These are phyloP conservation scores for Cloeon dipterum DNA, from an alignment of 2,888 invertebrate species.

Conservation along the genomic window DNA sequence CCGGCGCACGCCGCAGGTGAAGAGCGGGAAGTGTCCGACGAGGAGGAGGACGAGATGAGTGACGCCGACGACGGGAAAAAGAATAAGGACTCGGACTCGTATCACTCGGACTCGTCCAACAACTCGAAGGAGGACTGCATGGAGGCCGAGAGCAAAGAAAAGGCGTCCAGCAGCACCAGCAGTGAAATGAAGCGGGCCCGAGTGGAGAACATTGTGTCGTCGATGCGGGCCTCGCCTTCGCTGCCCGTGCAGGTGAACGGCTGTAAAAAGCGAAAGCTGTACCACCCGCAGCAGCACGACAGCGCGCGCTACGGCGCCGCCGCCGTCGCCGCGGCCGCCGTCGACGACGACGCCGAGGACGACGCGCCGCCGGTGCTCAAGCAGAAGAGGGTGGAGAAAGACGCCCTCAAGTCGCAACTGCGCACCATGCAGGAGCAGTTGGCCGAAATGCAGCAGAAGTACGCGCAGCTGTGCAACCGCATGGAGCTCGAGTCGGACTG, in stretches of 20 bases:
- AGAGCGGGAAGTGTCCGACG: slow-evolving; percentile 23
- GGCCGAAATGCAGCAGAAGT: slow-evolving; percentile 78
- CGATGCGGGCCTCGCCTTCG: slow-evolving; percentile 73
- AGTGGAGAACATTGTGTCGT: slow-evolving; percentile 86
- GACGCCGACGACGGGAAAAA: slow-evolving; percentile 22
- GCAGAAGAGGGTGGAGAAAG: slow-evolving; percentile 68
- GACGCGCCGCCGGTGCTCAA: slow-evolving; percentile 47
- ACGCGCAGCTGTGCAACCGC: slow-evolving; percentile 63
- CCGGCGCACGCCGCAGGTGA: slow-evolving; percentile 21
- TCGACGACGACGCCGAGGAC: slow-evolving; percentile 8
- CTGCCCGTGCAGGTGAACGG: slow-evolving; percentile 47
- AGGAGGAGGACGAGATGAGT: slow-evolving; percentile 16
- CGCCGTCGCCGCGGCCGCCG: slow-evolving; percentile 1
- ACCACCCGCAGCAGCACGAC: slow-evolving; percentile 86
- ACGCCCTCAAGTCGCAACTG: slow-evolving; percentile 63
- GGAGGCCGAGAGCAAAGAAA: too few relatives aligned
- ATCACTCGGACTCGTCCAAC: neutral
- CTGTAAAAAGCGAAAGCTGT: slow-evolving; percentile 86
- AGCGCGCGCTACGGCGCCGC: slow-evolving; percentile 35
- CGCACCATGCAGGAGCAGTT: slow-evolving; percentile 73
- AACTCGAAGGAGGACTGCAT: too few relatives aligned
- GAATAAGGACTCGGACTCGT: slow-evolving; percentile 2
- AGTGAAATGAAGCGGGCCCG: slow-evolving; percentile 70
- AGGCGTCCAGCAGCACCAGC: too few relatives aligned
- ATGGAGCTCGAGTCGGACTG: slow-evolving; percentile 58